Evolutionary conservation across 2,113 vertebrate genomes (phyloP).

Genomic region (Paratilapia polleni): DNA sequence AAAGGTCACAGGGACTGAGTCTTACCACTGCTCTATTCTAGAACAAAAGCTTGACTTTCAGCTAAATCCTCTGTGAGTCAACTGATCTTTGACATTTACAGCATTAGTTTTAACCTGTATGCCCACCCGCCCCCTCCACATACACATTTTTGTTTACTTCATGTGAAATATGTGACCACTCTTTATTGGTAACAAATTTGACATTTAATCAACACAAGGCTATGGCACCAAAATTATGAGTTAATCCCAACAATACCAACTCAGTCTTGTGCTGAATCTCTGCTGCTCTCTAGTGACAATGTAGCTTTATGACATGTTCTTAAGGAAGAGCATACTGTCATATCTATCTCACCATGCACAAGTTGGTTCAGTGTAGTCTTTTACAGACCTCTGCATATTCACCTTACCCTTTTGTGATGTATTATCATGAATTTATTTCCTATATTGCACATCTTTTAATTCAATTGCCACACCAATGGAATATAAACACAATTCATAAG

Average conservation of each 20-base stretch:
- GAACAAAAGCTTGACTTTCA: slow-evolving; percentile 31
- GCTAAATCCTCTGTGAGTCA: slow-evolving; percentile 10
- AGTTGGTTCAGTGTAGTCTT: background rate
- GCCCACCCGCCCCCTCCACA: fast-evolving
- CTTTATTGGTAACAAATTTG: background rate
- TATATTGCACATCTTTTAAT: background rate
- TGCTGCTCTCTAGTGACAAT: slow-evolving; percentile 42
- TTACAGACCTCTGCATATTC: background rate
- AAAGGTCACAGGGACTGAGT: slow-evolving; percentile 25
- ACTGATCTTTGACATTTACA: slow-evolving; percentile 53
- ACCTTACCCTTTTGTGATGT: background rate
- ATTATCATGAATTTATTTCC: too few relatives aligned
- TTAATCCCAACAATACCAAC: background rate
- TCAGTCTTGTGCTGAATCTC: background rate
- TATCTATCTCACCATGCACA: background rate
- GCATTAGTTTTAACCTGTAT: background rate
- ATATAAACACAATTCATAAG: background rate
- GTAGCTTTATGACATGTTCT: background rate
- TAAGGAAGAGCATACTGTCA: background rate
- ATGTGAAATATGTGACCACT: background rate
- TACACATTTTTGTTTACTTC: background rate
- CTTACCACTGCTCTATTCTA: background rate
- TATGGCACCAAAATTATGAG: background rate
- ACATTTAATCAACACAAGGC: background rate
- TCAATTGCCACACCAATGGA: background rate